These are phyloP conservation scores for Campoletis raptor DNA, from an alignment of 2,888 invertebrate species.

Conservation along the genomic window DNA sequence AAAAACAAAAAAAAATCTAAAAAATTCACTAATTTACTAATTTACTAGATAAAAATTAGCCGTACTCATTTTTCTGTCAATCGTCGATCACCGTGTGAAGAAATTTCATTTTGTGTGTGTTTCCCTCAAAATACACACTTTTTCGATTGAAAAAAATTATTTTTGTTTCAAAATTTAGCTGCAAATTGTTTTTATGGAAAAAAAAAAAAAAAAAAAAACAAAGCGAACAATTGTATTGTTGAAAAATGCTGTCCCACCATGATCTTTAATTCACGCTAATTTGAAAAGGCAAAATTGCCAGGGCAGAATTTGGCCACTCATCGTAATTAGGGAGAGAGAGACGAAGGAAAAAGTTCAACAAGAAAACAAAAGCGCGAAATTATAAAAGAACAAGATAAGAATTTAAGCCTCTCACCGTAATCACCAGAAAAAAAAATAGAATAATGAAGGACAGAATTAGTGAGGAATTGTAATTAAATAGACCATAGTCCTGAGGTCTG, in stretches of 20 bases:
- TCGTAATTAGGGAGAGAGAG: background rate
- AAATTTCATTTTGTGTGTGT: background rate
- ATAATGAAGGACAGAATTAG: constrained; percentile 10
- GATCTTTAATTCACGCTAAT: constrained; percentile 9
- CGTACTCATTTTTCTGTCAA: background rate
- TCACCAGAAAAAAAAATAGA: constrained; percentile 21
- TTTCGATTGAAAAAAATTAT: background rate
- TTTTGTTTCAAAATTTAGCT: background rate
- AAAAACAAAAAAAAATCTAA: background rate
- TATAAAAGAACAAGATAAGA: background rate
- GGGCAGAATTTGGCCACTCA: background rate
- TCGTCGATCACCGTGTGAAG: background rate
- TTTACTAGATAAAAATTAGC: background rate
- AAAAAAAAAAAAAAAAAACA: background rate
- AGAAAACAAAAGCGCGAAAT: background rate
- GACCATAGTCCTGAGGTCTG: background rate
- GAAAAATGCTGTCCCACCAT: background rate
- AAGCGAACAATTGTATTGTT: background rate
- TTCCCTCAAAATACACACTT: background rate
- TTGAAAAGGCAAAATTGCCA: background rate
- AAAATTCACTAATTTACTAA: no score
- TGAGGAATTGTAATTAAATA: constrained; percentile 57
- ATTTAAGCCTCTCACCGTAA: background rate
- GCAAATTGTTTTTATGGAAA: background rate
- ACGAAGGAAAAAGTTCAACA: background rate